These are phyloP conservation scores for Caiman crocodilus DNA, from an alignment of 2,797 vertebrate species.

Conservation along the genomic window DNA sequence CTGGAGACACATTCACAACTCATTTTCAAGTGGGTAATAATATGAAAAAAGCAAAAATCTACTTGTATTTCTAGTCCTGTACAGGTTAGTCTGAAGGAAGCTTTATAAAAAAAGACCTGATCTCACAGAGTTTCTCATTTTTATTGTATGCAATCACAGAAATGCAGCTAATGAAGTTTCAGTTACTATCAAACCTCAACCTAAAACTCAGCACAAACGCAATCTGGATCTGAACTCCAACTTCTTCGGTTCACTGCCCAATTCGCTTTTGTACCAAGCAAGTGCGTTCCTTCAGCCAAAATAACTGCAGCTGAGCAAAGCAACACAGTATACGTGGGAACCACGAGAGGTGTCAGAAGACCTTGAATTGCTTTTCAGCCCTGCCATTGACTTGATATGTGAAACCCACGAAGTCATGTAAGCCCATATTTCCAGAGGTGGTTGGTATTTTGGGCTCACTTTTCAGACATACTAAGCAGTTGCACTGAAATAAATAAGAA, in stretches of 20 bases:
- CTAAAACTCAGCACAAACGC: not conserved
- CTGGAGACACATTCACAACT: not conserved
- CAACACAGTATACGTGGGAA: conserved; percentile 30
- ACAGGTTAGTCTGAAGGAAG: conserved; percentile 31
- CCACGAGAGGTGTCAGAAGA: not conserved
- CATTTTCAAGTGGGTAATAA: not conserved
- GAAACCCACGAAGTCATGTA: not conserved
- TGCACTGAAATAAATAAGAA: not conserved
- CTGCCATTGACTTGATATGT: not conserved
- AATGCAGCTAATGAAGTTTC: not conserved
- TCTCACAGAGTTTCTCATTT: not conserved
- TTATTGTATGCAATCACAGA: conserved; percentile 6
- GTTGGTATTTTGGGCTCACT: fast-evolving
- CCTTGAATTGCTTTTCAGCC: conserved; percentile 9
- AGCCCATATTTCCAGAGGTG: not conserved
- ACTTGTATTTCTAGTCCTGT: conserved; percentile 12
- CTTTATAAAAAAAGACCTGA: not conserved
- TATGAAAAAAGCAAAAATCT: conserved; percentile 19
- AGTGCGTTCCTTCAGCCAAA: not conserved
- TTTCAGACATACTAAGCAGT: conserved; percentile 8
- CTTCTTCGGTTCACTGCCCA: not conserved
- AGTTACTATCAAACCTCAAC: conserved; percentile 21
- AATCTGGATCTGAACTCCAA: conserved; percentile 7
- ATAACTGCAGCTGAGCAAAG: conserved; percentile 18
- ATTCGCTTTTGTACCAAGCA: no score